Evolutionary conservation across 2,888 invertebrate genomes (phyloP), one percentile per base, ranked within the genome.

Genomic region (Ligdia adustata): DNA sequence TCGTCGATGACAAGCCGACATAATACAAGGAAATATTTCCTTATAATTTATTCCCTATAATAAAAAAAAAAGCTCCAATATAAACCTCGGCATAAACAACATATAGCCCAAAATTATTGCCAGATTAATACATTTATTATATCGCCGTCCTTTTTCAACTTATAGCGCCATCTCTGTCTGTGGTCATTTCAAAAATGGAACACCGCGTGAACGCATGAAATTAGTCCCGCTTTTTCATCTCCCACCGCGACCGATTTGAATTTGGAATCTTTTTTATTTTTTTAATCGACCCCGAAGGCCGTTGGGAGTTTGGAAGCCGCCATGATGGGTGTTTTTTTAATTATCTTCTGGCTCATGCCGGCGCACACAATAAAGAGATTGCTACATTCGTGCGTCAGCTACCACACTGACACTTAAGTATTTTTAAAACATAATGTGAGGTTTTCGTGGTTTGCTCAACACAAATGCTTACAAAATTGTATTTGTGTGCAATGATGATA

Each of bases 41-140:
- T 22, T 18, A 7, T 16, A 49, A 43, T 49, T 49, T 43, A 42
- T 42, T 27, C 40, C 6, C 0, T 9, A 26, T 7, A 29, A 42
- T 27, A 26, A 47, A 47, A 46, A 38, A 38, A 22, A 45, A 40
- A 45, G 12, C 13, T 42, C 45, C 43, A 34, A 44, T 40, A 52
- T 51, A 45, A 45, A 32, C 41, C 40, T 38, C 32, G 27, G 45
- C 75, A 75, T 82, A 81, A 79, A 84, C 80, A 80, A 82, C 77
- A 79, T 86, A 79, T 80, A 76, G 70, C 72, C 72, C 60, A 79
- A 82, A 88, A 82, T 85, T 88, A 88, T 75, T 82, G 79, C 60
- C 69, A 75, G 84, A 86, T 87, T 88, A 87, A 86, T 82, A 86
- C 87, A 87, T 88, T 86, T 81, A 82, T 85, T 75, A 83, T 72